phyloP scores from a whole-genome alignment of 1,140 invertebrate genomes.

The Drosophila nigromelanica region DNA sequence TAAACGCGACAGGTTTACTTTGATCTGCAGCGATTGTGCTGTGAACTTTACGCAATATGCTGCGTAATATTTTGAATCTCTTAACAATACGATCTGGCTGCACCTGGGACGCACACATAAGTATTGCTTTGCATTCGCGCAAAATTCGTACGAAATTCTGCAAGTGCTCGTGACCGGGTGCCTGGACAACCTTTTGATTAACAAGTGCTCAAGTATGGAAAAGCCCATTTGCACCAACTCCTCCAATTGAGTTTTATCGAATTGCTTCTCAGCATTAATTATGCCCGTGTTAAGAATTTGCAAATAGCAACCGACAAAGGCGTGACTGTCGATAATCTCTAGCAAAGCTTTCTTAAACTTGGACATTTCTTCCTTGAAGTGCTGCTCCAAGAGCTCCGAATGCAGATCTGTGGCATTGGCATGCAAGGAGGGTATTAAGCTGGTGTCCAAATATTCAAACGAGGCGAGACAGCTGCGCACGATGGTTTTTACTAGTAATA shows the following conservation, averaged over 20 bases:
- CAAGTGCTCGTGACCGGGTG: constrained; percentile 47
- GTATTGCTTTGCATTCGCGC: constrained; percentile 74
- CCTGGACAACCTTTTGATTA: constrained; percentile 54
- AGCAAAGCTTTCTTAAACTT: constrained; percentile 71
- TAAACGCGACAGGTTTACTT: constrained; percentile 1
- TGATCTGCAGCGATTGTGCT: constrained; percentile 22
- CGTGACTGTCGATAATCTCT: constrained; percentile 72
- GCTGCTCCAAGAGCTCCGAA: constrained; percentile 74
- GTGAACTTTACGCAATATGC: constrained; percentile 62
- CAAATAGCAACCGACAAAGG: constrained; percentile 59
- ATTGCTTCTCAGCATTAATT: constrained; percentile 50
- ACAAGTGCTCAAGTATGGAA: constrained; percentile 64
- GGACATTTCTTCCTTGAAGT: constrained; percentile 73
- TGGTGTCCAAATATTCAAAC: constrained; percentile 77
- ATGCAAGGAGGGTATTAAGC: constrained; percentile 73
- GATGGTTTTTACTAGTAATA: constrained; percentile 67
- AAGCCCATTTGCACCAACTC: constrained; percentile 66
- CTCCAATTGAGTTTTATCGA: constrained; percentile 48
- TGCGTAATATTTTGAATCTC: constrained; percentile 77
- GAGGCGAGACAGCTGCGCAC: constrained; percentile 78
- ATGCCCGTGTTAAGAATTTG: constrained; percentile 61
- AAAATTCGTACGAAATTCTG: constrained; percentile 64
- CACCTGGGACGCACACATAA: constrained; percentile 74
- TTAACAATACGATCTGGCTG: constrained; percentile 67
- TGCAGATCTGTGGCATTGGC: constrained; percentile 53